Conservation (phyloP, 2,888 invertebrate species). For the Aelia acuminata region DNA sequence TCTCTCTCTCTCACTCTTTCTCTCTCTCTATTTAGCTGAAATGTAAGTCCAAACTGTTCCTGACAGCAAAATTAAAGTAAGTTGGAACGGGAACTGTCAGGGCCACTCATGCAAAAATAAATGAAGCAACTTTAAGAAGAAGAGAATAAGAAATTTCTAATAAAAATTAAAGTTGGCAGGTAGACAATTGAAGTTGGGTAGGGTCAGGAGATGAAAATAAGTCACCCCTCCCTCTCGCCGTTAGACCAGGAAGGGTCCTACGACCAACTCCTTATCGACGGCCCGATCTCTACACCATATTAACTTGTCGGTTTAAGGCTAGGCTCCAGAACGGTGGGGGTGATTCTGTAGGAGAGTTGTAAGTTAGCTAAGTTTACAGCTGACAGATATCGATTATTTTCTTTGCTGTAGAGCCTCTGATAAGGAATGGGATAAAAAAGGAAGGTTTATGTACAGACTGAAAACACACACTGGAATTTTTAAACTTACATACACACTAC, state of each 20-base stretch:
- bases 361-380: background rate
- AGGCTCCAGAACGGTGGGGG: background rate
- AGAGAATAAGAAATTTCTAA: background rate
- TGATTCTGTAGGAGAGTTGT: background rate
- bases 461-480: too few species aligned
- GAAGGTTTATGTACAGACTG: background rate
- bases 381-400: background rate
- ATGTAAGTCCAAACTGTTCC: background rate
- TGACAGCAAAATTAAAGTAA: constrained; percentile 17
- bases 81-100: background rate
- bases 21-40: background rate
- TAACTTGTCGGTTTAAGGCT: constrained; percentile 11
- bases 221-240: too few species aligned
- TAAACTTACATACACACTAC: too few species aligned
- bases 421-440: background rate
- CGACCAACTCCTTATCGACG: background rate
- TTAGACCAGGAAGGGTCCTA: background rate
- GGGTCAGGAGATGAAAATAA: background rate
- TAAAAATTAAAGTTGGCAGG: constrained; percentile 8
- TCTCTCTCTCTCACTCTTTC: too few species aligned
- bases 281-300: background rate
- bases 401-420: background rate
- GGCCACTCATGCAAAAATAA: background rate
- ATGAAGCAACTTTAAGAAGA: background rate
- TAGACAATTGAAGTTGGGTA: background rate